Conservation (phyloP, 2,797 vertebrate species). For the Argentina silus region DNA sequence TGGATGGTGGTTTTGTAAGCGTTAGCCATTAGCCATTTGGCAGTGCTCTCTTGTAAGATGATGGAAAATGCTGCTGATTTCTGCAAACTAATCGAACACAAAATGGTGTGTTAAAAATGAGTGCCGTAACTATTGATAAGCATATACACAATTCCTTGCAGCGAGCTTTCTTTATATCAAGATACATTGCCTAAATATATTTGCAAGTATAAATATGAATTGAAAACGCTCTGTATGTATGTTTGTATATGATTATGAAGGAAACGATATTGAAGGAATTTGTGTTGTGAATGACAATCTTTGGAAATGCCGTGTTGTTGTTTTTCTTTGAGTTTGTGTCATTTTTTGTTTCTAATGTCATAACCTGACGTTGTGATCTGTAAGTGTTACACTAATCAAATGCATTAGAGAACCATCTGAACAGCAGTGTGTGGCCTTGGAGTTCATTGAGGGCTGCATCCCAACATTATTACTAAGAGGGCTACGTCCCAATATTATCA, state of each 20-base stretch:
- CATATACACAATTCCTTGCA: slow-evolving; percentile 7
- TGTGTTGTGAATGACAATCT: slow-evolving; percentile 31
- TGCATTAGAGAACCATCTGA: slow-evolving; percentile 5
- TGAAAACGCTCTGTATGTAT: slow-evolving; percentile 1
- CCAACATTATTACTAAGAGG: no score
- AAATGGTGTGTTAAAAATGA: slow-evolving; percentile 15
- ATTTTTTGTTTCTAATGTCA: slow-evolving; percentile 26
- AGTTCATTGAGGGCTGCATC: background rate
- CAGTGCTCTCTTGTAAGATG: slow-evolving; percentile 4
- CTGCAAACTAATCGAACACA: slow-evolving; percentile 4
- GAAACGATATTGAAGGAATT: slow-evolving; percentile 8
- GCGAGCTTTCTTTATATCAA: slow-evolving; percentile 11
- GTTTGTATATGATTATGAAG: slow-evolving; percentile 35
- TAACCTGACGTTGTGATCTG: slow-evolving; percentile 34
- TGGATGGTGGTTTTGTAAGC: slow-evolving; percentile 39
- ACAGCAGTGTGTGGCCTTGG: background rate
- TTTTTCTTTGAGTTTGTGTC: slow-evolving; percentile 28
- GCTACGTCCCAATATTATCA: background rate
- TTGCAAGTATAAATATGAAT: slow-evolving; percentile 18
- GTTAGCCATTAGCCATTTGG: background rate
- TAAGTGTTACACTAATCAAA: slow-evolving; percentile 10
- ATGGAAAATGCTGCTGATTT: background rate
- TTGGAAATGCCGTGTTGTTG: slow-evolving; percentile 4
- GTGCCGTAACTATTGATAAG: slow-evolving; percentile 42
- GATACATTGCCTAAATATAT: slow-evolving; percentile 38